Base-by-base conservation (phyloP, 1,140 invertebrate genomes). In the Platyura marginata region DNA sequence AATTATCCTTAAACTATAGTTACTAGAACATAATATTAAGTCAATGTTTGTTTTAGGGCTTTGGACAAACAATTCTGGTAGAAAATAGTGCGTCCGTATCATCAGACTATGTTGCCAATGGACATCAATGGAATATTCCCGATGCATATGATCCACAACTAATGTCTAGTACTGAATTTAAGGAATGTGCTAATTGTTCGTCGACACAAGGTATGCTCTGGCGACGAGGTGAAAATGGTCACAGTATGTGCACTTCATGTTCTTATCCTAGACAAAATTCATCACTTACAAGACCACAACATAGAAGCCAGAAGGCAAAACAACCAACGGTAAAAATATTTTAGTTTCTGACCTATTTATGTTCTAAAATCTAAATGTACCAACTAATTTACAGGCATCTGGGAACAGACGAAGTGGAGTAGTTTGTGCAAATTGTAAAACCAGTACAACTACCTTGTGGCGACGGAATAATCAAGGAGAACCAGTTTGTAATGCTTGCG, bases 191-290 rank as follows among this genome's bases (percentile, higher is more conserved):
- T 25, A 90, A 91, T 64, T 94, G 90, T 61, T 84, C 81, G 5
- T 79, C 79, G 3, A 82, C 75, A 40, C 75, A 77, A 22, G 91
- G 88, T 3, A 81, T 85, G 10, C 64, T 91, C 32, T 94, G 88
- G 87, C 70, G 87, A 36, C 68, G 87, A 44, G 11, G 23, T 10
- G 81, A 78, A 37, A 85, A 80, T 19, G 85, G 87, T 6, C 82
- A 90, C 57, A 91, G 89, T 61, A 67, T 92, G 41, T 93, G 89
- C 66, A 91, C 90, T 59, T 82, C 83, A 35, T 94, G 90, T 62
- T 82, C 68, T 21, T 38, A 19, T 38, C n/a, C 16, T 3, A n/a
- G 36, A 11, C 68, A 82, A 57, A 79, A 81, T 58, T 87, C 91
- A 62, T 85, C 86, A n/a, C 72, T 83, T 49, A 89, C 82, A 64